Evolutionary conservation across 2,113 vertebrate genomes (phyloP), one percentile per base, ranked within the genome.

Genomic region (Tylochromis polylepis): DNA sequence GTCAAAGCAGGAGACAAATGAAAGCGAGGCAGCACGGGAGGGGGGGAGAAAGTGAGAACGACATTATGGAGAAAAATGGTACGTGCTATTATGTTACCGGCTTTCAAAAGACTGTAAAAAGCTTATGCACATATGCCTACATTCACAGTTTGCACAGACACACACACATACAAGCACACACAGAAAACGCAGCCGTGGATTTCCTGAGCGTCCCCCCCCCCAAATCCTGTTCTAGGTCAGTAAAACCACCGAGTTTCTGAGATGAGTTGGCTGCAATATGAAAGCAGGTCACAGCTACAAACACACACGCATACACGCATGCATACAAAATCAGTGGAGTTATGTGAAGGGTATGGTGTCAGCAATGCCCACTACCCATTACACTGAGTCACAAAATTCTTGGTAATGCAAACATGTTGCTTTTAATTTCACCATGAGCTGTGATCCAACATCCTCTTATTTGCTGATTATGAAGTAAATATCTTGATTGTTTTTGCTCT

Each of bases 241-340:
- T 90, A 85, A 92, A 94, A 93, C 59, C 91, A 93, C 88, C 4
- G 27, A 88, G 59, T 88, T 94, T 90, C 89, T 85, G 91, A 93
- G 85, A 95, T 87, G 85, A 87, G 95, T 91, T 86, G 85, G 91
- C 85, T 92, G 94, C 72, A 22, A 91, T 79, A 65, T 88, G 93
- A 95, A 96, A 96, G 84, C 90, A 96, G 96, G 95, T 95, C 93
- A 94, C 78, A 58, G 84, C 88, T 67, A 85, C 78, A 91, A 56
- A 81, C 70, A 91, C 29, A 22, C 41, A 91, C 10, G 62, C 12
- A 81, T 75, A 43, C 81, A 92, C 24, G 36, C 49, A 86, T 41
- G 70, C 72, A 72, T n/a, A 79, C 22, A 34, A n/a, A 60, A 70
- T 77, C 27, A 62, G 82, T 82, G 70, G 85, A 51, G 24, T 8